Evolutionary conservation across 2,888 invertebrate genomes (phyloP), one percentile per base, ranked within the genome.

Genomic region (Plagodis pulveraria): DNA sequence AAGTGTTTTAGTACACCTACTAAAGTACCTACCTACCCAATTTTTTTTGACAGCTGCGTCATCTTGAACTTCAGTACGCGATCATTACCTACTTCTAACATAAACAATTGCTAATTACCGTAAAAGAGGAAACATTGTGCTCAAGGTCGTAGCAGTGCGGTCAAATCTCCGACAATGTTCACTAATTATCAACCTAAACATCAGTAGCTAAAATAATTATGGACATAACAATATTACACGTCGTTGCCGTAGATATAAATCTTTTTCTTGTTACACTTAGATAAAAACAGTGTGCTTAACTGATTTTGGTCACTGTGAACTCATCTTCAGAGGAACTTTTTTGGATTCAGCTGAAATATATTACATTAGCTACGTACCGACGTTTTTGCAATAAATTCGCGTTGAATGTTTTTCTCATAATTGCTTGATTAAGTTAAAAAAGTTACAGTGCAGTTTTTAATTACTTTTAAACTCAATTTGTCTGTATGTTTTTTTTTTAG

Each of bases 71-170:
- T 56, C 47, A 57, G 12, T 52, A 22, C 58, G 50, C 57, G 58
- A 49, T 57, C 44, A 58, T 63, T 58, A 67, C n/a, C n/a, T n/a
- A n/a, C 56, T 50, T 53, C 41, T 9, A 54, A 63, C 46, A 65
- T 56, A 62, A 64, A 65, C 58, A 62, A 38, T 52, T 11, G 50
- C 58, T 74, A 78, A 78, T 78, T 77, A 77, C 61, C 61, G 38
- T 66, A 65, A 56, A 67, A 53, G 67, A 71, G 76, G 76, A 75
- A 75, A 71, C 73, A 67, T 65, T 42, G 56, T 53, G 55, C 56
- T 49, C 79, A 76, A 78, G 79, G 78, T 66, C 75, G 61, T 43
- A 12, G 49, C 58, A 69, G 71, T 5, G 66, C 66, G 67, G 66
- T 67, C 51, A 58, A 67, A 63, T 58, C 58, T 52, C 61, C 54